Conservation (phyloP, 2,113 vertebrate species). For the Sterna hirundo region DNA sequence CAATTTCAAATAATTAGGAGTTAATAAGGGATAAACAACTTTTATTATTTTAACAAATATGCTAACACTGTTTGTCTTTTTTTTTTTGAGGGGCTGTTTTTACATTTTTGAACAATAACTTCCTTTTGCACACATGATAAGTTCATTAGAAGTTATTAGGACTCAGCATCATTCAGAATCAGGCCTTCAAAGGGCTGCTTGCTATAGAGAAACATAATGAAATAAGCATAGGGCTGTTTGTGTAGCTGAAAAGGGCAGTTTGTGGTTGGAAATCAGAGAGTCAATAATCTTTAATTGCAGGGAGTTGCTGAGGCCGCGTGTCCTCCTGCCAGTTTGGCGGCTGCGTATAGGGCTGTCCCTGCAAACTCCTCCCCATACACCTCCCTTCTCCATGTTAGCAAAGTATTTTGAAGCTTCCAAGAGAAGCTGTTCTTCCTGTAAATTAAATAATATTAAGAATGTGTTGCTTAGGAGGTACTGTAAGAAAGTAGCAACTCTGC, state of each 20-base stretch:
- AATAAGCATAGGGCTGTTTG: neutral
- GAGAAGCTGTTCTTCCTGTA: neutral
- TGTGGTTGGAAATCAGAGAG: neutral
- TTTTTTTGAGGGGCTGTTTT: neutral
- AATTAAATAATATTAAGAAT: neutral
- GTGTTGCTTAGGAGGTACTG: neutral
- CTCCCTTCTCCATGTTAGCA: neutral
- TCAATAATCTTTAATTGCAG: neutral
- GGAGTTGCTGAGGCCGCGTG: neutral
- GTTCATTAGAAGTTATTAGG: neutral
- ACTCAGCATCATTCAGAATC: neutral
- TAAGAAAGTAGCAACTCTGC: neutral
- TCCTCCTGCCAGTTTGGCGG: neutral
- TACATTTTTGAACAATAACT: neutral
- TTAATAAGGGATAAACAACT: neutral
- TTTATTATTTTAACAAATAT: neutral
- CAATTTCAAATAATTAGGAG: neutral
- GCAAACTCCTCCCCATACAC: neutral
- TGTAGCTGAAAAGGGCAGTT: neutral
- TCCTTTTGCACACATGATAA: neutral
- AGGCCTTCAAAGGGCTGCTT: neutral
- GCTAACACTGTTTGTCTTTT: neutral
- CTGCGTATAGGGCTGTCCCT: rapidly evolving
- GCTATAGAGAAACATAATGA: neutral
- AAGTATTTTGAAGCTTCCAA: neutral